Conservation (phyloP, 1,140 invertebrate species). For the Polypedilum pembai region DNA sequence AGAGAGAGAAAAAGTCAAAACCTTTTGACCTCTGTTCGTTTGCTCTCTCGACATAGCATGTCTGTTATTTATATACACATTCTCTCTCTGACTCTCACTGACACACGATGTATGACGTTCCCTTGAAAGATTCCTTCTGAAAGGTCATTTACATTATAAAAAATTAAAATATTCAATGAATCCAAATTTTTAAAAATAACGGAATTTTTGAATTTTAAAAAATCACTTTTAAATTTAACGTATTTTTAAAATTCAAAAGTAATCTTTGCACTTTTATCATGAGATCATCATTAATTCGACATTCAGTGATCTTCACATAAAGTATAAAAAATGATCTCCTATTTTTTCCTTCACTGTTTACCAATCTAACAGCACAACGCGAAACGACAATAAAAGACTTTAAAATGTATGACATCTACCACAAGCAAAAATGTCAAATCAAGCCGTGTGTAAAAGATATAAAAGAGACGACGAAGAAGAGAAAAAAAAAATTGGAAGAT, state of each 20-base stretch:
- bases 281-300: neutral
- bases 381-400: no score
- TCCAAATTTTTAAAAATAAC: no score
- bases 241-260: neutral
- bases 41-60: neutral
- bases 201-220: no score
- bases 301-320: neutral
- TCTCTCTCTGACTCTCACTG: neutral
- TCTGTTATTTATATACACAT: neutral
- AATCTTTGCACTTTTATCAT: neutral
- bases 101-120: neutral
- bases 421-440: constrained; percentile 1
- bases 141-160: neutral
- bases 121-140: neutral
- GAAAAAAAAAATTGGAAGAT: neutral
- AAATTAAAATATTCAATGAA: no score
- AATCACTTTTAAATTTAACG: no score
- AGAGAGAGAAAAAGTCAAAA: constrained; percentile 11
- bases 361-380: neutral
- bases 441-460: neutral
- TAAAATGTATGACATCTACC: neutral
- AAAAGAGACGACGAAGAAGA: neutral
- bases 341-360: neutral
- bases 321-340: neutral
- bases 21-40: constrained; percentile 3